phyloP scores from a whole-genome alignment of 2,113 vertebrate genomes.

The Charadrius vociferus region DNA sequence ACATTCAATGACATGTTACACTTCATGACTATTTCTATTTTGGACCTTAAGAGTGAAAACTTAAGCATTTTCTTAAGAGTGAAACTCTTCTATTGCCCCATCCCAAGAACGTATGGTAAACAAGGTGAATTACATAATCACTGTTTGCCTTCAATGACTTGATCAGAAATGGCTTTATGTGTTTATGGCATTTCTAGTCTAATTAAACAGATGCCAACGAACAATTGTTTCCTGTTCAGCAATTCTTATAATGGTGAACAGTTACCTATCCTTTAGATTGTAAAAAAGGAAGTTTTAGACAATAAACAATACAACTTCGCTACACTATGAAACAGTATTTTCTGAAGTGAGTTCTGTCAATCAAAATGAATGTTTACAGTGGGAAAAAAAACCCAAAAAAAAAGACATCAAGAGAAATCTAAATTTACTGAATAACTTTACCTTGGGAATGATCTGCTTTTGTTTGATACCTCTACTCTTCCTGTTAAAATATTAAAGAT shows the following conservation, averaged over 20 bases:
- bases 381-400: neutral
- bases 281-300: neutral
- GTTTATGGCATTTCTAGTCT: neutral
- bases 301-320: neutral
- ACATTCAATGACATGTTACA: neutral
- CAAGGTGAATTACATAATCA: neutral
- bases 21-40: neutral
- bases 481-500: slow-evolving; percentile 81
- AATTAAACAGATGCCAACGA: neutral
- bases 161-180: neutral
- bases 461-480: slow-evolving; percentile 88
- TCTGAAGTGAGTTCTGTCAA: neutral
- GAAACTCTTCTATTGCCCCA: neutral
- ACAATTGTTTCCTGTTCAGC: neutral
- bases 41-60: neutral
- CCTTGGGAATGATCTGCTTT: slow-evolving; percentile 96
- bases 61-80: neutral
- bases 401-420: neutral
- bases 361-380: neutral
- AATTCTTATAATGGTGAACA: neutral
- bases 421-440: slow-evolving; percentile 61
- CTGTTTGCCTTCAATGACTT: neutral
- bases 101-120: neutral
- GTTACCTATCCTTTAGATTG: neutral
- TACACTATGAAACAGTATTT: neutral